phyloP scores from a whole-genome alignment of 2,888 invertebrate genomes.

The Eupithecia vulgata region DNA sequence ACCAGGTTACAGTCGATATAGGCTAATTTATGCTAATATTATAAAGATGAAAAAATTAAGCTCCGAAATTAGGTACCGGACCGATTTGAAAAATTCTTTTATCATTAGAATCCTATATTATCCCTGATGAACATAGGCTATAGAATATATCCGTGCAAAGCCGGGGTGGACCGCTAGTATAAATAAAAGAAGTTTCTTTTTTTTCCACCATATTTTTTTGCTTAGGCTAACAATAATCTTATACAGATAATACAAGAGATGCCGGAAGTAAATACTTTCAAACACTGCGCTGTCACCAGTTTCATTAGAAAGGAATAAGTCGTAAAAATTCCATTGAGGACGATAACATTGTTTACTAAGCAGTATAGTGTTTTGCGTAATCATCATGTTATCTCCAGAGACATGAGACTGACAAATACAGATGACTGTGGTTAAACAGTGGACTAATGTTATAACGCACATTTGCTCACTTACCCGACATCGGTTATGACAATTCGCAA shows the following conservation, averaged over 20 bases:
- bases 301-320: background rate
- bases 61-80: too few species aligned
- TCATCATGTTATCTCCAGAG: slow-evolving; percentile 1
- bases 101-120: too few species aligned
- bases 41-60: too few species aligned
- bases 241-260: background rate
- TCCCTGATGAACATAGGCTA: too few species aligned
- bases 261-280: background rate
- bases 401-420: background rate
- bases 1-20: too few species aligned
- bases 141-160: too few species aligned
- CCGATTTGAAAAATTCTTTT: too few species aligned
- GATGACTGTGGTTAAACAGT: background rate
- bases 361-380: background rate
- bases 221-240: background rate
- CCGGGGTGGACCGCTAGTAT: too few species aligned
- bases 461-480: background rate
- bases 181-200: too few species aligned
- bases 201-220: background rate
- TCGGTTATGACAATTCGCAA: background rate
- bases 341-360: slow-evolving; percentile 3
- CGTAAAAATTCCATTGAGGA: background rate
- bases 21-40: too few species aligned
- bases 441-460: background rate
- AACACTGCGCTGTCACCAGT: background rate